A percentile compares a stretch with the other conserved stretches of the same genome.
These are phyloP conservation scores for Cylloceria caligata DNA, from an alignment of 2,888 invertebrate species.

Conservation along the genomic window DNA sequence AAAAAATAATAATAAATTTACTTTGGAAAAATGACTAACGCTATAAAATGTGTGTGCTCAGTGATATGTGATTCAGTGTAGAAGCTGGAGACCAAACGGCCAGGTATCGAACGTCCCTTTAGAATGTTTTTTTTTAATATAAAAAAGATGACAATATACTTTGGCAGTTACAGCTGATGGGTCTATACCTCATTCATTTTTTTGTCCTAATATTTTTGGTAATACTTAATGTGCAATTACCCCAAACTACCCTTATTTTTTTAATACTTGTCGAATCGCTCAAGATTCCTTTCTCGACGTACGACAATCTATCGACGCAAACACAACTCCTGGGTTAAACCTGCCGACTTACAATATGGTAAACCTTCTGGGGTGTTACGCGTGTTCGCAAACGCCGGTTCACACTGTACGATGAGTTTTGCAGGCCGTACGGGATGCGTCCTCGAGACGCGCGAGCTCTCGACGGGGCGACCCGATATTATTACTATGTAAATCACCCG, in stretches of 20 bases:
- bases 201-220: too few species aligned
- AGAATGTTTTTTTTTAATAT: too few species aligned
- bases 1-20: too few species aligned
- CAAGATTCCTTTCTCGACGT: not conserved
- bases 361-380: conserved; percentile 20
- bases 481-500: conserved; percentile 85
- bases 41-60: too few species aligned
- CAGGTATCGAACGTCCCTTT: too few species aligned
- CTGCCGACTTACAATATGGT: not conserved
- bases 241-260: not conserved
- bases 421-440: conserved; percentile 47
- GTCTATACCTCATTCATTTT: too few species aligned
- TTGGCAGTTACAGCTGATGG: too few species aligned
- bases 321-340: not conserved
- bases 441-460: conserved; percentile 46
- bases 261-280: not conserved
- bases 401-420: conserved; percentile 40
- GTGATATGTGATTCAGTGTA: too few species aligned
- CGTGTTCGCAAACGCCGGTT: conserved; percentile 15
- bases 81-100: too few species aligned
- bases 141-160: too few species aligned
- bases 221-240: too few species aligned
- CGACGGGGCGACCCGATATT: conserved; percentile 80
- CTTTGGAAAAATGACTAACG: too few species aligned
- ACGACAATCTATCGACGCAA: conserved; percentile 2